Evolutionary conservation across 2,113 vertebrate species (phyloP).

Genomic region (Podiceps cristatus): DNA sequence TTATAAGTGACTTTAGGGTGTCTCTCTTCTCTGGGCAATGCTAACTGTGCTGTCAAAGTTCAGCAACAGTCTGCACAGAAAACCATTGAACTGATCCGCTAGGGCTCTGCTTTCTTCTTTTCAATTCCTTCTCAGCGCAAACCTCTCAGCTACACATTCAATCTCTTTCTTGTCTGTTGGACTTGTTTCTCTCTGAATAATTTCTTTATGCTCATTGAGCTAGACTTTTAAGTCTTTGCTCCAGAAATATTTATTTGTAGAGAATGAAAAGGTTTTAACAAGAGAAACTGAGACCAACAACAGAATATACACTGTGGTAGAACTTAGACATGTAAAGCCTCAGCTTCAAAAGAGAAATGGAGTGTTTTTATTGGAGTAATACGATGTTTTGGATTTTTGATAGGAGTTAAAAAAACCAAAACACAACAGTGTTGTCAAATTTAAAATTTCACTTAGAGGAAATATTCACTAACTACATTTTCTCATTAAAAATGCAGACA

Average conservation of each 20-base stretch:
- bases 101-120: slow-evolving; percentile 21
- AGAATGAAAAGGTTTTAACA: background rate
- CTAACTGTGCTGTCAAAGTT: slow-evolving; percentile 45
- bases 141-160: background rate
- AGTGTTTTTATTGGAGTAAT: background rate
- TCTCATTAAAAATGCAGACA: background rate
- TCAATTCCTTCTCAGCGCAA: background rate
- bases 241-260: slow-evolving; percentile 5
- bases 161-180: slow-evolving; percentile 29
- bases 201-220: background rate
- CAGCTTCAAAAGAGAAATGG: background rate
- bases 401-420: background rate
- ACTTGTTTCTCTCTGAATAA: slow-evolving; percentile 35
- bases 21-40: background rate
- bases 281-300: background rate
- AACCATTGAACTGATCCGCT: background rate
- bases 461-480: background rate
- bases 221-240: background rate
- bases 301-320: background rate
- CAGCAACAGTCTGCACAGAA: slow-evolving; percentile 16
- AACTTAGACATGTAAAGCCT: background rate
- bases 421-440: background rate
- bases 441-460: background rate
- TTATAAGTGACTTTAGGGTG: slow-evolving; percentile 36
- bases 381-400: background rate